These are phyloP conservation scores for Nephrocerus scutellatus DNA, from an alignment of 2,888 invertebrate genomes.

Conservation along the genomic window DNA sequence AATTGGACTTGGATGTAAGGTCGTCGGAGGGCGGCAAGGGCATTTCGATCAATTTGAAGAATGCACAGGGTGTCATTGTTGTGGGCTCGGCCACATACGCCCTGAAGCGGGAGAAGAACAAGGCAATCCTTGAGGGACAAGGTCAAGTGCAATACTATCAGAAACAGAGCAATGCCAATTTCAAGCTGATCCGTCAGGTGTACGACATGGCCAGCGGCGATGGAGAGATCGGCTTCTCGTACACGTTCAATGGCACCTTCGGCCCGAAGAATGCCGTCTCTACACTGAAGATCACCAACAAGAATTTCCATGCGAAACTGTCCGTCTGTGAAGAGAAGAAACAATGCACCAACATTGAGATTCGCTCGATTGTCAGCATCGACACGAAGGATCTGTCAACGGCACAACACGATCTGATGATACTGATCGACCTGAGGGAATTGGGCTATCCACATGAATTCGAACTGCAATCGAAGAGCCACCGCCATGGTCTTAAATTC, in stretches of 20 bases:
- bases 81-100: slow-evolving; percentile 67
- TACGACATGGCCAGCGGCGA: slow-evolving; percentile 53
- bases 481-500: slow-evolving; percentile 51
- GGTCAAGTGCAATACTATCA: slow-evolving; percentile 66
- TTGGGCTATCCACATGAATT: slow-evolving; percentile 69
- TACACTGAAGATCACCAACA: slow-evolving; percentile 64
- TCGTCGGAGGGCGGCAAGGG: slow-evolving; percentile 57
- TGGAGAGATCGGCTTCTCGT: slow-evolving; percentile 59
- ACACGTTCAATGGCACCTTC: slow-evolving; percentile 61
- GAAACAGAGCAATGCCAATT: slow-evolving; percentile 61
- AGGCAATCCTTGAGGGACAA: slow-evolving; percentile 67
- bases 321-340: slow-evolving; percentile 74
- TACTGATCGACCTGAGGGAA: slow-evolving; percentile 65
- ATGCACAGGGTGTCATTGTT: slow-evolving; percentile 56
- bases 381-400: slow-evolving; percentile 36
- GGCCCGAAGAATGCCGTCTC: slow-evolving; percentile 65
- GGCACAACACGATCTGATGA: slow-evolving; percentile 56
- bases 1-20: slow-evolving; percentile 57
- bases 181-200: slow-evolving; percentile 63
- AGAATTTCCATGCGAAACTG: slow-evolving; percentile 62
- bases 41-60: slow-evolving; percentile 58
- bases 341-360: slow-evolving; percentile 67
- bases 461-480: slow-evolving; percentile 60
- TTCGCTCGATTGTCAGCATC: slow-evolving; percentile 32
- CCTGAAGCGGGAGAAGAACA: slow-evolving; percentile 63